These are phyloP conservation scores for Trinectes maculatus DNA, from an alignment of 2,113 vertebrate genomes.

Conservation along the genomic window DNA sequence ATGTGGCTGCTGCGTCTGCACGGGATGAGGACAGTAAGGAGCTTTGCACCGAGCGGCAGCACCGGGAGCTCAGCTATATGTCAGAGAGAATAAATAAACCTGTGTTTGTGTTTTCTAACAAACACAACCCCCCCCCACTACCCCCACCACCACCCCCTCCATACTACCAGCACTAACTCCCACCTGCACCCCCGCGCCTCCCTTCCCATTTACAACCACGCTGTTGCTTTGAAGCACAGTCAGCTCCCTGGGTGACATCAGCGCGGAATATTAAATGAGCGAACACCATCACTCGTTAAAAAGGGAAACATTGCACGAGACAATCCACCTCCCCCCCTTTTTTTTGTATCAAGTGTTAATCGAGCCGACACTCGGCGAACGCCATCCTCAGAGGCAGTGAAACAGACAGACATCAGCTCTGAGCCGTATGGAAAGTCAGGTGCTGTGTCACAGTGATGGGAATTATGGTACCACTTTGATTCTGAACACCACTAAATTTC, in stretches of 20 bases:
- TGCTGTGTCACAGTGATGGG: conserved; percentile 9
- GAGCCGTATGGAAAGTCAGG: conserved; percentile 16
- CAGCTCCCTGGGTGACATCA: conserved; percentile 71
- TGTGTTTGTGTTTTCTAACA: conserved; percentile 72
- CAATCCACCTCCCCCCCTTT: conserved; percentile 69
- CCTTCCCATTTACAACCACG: conserved; percentile 68
- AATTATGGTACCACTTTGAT: conserved; percentile 26
- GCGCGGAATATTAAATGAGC: conserved; percentile 76
- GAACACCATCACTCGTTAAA: conserved; percentile 79
- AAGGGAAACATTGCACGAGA: conserved; percentile 74
- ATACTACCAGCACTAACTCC: conserved; percentile 12
- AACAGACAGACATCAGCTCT: conserved; percentile 31
- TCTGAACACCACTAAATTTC: too few species aligned
- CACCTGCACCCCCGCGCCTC: neutral
- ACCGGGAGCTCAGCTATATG: conserved; percentile 66
- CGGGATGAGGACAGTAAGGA: conserved; percentile 67
- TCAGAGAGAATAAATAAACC: conserved; percentile 77
- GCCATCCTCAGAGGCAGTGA: conserved; percentile 46
- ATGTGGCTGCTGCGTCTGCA: conserved; percentile 56
- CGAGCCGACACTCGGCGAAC: conserved; percentile 38
- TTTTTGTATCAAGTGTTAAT: conserved; percentile 69
- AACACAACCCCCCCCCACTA: neutral
- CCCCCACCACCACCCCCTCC: neutral
- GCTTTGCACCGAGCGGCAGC: conserved; percentile 66
- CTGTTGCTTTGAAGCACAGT: conserved; percentile 73